phyloP scores from a whole-genome alignment of 1,140 invertebrate genomes.

The Zaprionus camerounensis region DNA sequence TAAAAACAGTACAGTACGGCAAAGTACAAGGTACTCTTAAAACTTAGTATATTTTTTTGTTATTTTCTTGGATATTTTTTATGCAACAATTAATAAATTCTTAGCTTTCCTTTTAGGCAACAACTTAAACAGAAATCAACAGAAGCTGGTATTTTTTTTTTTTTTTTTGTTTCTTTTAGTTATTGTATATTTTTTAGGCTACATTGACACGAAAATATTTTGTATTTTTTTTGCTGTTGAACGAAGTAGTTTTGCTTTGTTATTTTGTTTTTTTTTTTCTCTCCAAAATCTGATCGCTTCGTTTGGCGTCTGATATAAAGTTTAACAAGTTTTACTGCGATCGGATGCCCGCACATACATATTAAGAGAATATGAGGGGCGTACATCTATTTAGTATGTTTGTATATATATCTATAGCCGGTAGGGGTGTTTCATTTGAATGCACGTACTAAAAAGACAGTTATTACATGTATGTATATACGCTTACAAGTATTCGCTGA shows the following conservation, averaged over 20 bases:
- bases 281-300: conserved; percentile 25
- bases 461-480: conserved; percentile 43
- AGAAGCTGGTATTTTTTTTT: conserved; percentile 32
- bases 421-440: conserved; percentile 78
- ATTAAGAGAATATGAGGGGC: conserved; percentile 7
- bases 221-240: conserved; percentile 27
- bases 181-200: conserved; percentile 50
- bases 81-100: conserved; percentile 60
- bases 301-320: conserved; percentile 46
- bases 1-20: conserved; percentile 19
- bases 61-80: conserved; percentile 25
- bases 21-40: conserved; percentile 18
- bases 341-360: conserved; percentile 2
- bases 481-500: conserved; percentile 42
- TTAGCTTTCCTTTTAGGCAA: conserved; percentile 19
- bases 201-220: conserved; percentile 59
- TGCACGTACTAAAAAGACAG: conserved; percentile 41
- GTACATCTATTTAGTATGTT: conserved; percentile 40
- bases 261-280: conserved; percentile 2
- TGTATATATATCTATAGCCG: conserved; percentile 60
- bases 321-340: conserved; percentile 48
- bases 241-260: conserved; percentile 13
- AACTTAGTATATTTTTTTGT: conserved; percentile 23
- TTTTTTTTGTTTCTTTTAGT: conserved; percentile 5
- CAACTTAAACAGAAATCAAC: conserved; percentile 58